A percentile compares a stretch with the other conserved stretches of the same genome.
Conservation (phyloP, 2,113 vertebrate species). For the Dicentrarchus labrax region DNA sequence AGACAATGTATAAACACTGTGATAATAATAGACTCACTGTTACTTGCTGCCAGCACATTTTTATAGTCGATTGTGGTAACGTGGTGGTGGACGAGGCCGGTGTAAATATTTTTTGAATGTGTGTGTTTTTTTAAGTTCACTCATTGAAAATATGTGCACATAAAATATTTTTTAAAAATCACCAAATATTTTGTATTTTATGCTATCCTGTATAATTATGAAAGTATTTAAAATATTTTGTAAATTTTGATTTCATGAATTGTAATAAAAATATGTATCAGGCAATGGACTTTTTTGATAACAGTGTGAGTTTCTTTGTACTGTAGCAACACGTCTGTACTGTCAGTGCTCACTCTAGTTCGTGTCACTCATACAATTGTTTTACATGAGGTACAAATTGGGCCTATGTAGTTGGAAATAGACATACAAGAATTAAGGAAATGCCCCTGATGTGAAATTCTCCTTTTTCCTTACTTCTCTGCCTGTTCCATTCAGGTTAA, state of each 20-base stretch:
- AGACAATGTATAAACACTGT: conserved; percentile 29
- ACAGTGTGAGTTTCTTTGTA: background rate
- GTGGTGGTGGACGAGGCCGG: background rate
- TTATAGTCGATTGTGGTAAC: background rate
- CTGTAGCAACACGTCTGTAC: background rate
- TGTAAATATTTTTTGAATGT: conserved; percentile 12
- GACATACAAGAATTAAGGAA: background rate
- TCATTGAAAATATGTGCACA: background rate
- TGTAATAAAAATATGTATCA: conserved; percentile 40
- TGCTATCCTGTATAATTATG: background rate
- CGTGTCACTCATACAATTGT: background rate
- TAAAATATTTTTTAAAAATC: background rate
- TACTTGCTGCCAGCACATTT: conserved; percentile 12
- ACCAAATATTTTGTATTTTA: conserved; percentile 8
- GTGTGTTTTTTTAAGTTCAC: conserved; percentile 9
- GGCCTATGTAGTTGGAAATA: background rate
- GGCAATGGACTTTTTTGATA: background rate
- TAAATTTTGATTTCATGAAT: conserved; percentile 10
- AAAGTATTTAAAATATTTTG: conserved; percentile 21
- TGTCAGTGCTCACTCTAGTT: background rate
- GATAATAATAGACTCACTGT: background rate
- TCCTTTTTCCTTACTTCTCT: too few species aligned
- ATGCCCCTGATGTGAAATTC: background rate
- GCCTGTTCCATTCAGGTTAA: too few species aligned
- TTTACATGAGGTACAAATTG: too few species aligned